Evolutionary conservation across 2,113 vertebrate genomes (phyloP).

Genomic region (Poeciliopsis retropinna): DNA sequence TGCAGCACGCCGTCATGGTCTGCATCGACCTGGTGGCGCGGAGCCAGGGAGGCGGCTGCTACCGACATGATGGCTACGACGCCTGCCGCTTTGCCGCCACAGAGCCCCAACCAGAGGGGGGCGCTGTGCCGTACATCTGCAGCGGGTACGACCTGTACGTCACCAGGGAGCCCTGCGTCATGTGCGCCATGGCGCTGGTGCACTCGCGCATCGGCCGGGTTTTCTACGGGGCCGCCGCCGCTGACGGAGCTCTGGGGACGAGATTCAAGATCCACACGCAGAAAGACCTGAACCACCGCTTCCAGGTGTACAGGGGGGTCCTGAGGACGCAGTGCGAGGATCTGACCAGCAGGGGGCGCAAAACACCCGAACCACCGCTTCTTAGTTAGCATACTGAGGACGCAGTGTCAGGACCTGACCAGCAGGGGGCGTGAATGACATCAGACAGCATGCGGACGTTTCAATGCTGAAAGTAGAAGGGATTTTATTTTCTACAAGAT

Average conservation of each 20-base stretch:
- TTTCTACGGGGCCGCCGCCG: conserved; percentile 81
- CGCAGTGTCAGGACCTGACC: background rate
- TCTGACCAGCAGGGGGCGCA: conserved; percentile 34
- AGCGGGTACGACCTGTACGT: conserved; percentile 88
- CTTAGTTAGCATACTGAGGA: conserved; percentile 75
- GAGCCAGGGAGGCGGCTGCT: conserved; percentile 83
- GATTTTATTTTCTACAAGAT: too few relatives aligned
- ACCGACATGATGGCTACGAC: conserved; percentile 64
- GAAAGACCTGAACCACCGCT: conserved; percentile 87
- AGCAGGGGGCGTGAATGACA: background rate
- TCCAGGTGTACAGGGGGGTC: conserved; percentile 85
- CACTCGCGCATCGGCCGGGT: conserved; percentile 87
- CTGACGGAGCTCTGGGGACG: conserved; percentile 84
- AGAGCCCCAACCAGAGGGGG: background rate
- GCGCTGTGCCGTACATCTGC: conserved; percentile 84
- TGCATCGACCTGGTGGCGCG: conserved; percentile 87
- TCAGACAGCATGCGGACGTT: too few relatives aligned
- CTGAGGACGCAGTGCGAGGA: conserved; percentile 76
- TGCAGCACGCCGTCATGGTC: conserved; percentile 89
- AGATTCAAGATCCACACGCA: conserved; percentile 83
- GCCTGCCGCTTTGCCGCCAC: conserved; percentile 63
- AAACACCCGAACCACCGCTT: conserved; percentile 88
- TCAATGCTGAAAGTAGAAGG: background rate
- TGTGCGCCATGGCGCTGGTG: conserved; percentile 92
- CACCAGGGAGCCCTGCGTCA: conserved; percentile 86